Base-by-base conservation (phyloP, 2,888 invertebrate genomes). In the Eremobia ochroleuca region DNA sequence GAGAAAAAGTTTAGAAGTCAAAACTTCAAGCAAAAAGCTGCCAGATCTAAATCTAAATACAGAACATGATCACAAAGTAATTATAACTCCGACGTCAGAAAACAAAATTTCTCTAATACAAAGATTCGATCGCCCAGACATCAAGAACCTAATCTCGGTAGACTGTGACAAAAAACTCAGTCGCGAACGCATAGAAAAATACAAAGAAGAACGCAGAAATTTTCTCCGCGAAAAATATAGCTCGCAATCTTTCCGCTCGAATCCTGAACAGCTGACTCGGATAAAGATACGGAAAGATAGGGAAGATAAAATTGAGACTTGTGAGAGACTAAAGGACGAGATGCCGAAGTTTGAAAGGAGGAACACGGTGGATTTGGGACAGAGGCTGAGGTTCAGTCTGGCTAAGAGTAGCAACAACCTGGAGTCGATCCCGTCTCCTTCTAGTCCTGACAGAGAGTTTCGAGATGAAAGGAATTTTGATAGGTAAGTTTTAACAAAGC, bases 171-270 rank as follows among this genome's bases (percentile, higher is more conserved):
- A 97, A 75, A 97, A 98, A 80, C 92, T 98, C 37, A 98, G 98
- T 89, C 96, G 99, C 67, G 99, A 99, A 91, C 95, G 99, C 66
- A 88, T 99, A 85, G 98, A 99, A 93, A 98, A 98, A 92, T 88
- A 88, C 4, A 88, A 88, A 76, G 88, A 88, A 15, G 88, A 88
- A 72, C 52, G 88, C 0, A 76, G 89, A 64, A 83, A 88, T 11
- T 89, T 88, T 6, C 87, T 99, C 0, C 15, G 88, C 85, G 99
- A 99, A 94, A 98, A 98, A 92, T 99, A 98, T 92, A 98, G 98
- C 83, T 98, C 98, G 1, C 98, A 98, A 87, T 98, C 98, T 18
- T 98, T 99, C 79, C 97, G 98, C 69, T 98, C 98, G 85, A 97
- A 97, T 78, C 97, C 97, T 2, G 96, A 97, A 65, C 95, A 96